phyloP scores from a whole-genome alignment of 2,113 vertebrate genomes.

The Eubucco bourcierii region DNA sequence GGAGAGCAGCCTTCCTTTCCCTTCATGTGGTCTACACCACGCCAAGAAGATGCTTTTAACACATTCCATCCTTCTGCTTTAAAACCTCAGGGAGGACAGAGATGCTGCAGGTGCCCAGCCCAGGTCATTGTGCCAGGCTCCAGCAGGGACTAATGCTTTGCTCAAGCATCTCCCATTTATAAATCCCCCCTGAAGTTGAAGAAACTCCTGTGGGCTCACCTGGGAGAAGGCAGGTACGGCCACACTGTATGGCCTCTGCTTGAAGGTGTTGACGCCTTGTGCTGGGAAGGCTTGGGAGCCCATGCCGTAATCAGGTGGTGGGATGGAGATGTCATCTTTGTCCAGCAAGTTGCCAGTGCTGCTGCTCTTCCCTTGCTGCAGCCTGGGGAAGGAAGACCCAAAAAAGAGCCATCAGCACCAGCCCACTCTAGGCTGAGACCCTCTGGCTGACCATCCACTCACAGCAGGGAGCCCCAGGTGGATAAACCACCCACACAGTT shows the following conservation, averaged over 20 bases:
- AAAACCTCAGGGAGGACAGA: rapidly evolving
- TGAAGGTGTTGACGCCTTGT: conserved; percentile 79
- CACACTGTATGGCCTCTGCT: conserved; percentile 92
- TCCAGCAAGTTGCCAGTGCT: conserved; percentile 96
- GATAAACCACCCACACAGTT: not conserved
- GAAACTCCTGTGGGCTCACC: conserved; percentile 67
- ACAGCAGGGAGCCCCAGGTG: rapidly evolving
- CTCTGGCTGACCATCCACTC: not conserved
- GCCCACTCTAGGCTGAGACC: rapidly evolving
- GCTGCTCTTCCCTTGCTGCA: conserved; percentile 92
- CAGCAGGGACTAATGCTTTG: rapidly evolving
- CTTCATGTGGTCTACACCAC: not conserved
- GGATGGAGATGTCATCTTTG: conserved; percentile 84
- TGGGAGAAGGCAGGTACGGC: conserved; percentile 88
- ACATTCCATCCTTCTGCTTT: not conserved
- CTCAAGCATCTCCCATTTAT: not conserved
- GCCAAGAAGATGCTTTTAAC: not conserved
- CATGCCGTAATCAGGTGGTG: conserved; percentile 82
- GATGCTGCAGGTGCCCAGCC: rapidly evolving
- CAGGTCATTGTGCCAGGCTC: rapidly evolving
- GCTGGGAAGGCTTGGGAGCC: conserved; percentile 78
- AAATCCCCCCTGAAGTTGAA: rapidly evolving
- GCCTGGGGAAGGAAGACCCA: conserved; percentile 70
- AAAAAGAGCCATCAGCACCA: not conserved
- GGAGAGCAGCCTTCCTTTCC: conserved; percentile 24